phyloP scores from a whole-genome alignment of 2,888 invertebrate genomes.

The Eupeodes latifasciatus region DNA sequence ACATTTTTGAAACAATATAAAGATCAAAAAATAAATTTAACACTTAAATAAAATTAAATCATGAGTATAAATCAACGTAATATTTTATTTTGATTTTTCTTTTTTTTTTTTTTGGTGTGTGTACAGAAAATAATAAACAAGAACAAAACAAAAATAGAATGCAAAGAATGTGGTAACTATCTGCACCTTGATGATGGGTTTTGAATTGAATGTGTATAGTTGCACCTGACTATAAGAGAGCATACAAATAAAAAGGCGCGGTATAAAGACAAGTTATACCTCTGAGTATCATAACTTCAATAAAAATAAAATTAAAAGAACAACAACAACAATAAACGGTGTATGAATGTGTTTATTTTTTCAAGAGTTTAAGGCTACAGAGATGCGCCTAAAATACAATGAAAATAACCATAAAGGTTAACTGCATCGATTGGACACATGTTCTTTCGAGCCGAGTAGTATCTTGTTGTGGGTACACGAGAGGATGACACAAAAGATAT shows the following conservation, averaged over 20 bases:
- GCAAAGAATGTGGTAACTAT: conserved; percentile 62
- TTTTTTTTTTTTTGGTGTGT: background rate
- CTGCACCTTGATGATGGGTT: conserved; percentile 42
- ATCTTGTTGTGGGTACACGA: conserved; percentile 52
- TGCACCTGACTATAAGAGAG: conserved; percentile 61
- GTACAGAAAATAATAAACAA: background rate
- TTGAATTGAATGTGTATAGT: conserved; percentile 18
- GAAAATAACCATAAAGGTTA: conserved; percentile 74
- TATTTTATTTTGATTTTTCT: conserved; percentile 51
- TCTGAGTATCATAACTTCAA: conserved; percentile 51
- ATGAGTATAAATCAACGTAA: conserved; percentile 77
- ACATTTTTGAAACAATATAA: conserved; percentile 57
- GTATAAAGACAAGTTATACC: background rate
- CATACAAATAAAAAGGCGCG: conserved; percentile 21
- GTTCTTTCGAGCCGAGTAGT: conserved; percentile 54
- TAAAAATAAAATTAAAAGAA: background rate
- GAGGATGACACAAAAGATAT: conserved; percentile 57
- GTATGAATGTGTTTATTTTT: conserved; percentile 18
- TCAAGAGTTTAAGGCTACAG: conserved; percentile 8
- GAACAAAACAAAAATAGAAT: conserved; percentile 74
- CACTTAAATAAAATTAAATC: conserved; percentile 70
- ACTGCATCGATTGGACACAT: conserved; percentile 72
- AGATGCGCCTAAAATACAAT: conserved; percentile 75
- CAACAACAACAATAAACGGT: background rate
- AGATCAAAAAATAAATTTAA: conserved; percentile 51